phyloP scores from a whole-genome alignment of 2,113 vertebrate genomes.

The Caretta caretta region DNA sequence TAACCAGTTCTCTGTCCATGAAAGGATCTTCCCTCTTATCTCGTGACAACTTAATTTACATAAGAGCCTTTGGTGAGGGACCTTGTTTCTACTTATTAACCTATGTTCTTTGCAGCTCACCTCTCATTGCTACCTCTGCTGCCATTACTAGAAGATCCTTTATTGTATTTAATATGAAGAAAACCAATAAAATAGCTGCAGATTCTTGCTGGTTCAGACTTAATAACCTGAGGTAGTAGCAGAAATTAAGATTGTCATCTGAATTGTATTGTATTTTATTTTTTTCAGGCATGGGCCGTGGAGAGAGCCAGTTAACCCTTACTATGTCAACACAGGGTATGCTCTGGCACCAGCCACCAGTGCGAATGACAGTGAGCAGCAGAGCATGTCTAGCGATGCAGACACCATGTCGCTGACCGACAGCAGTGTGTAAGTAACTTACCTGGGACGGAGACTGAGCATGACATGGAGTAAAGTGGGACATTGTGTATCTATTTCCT shows the following conservation, averaged over 20 bases:
- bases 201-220: background rate
- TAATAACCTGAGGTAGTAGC: background rate
- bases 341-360: constrained; percentile 95
- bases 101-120: background rate
- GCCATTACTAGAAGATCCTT: background rate
- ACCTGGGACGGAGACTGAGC: background rate
- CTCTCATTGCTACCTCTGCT: background rate
- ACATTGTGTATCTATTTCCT: accelerated
- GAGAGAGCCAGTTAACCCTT: constrained; percentile 93
- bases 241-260: background rate
- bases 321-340: constrained; percentile 96
- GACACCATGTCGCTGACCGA: constrained; percentile 97
- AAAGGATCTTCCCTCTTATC: no score
- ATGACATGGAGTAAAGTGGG: background rate
- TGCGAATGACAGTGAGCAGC: constrained; percentile 98
- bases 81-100: background rate
- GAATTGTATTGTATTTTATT: background rate
- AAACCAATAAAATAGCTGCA: background rate
- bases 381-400: constrained; percentile 98
- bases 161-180: background rate
- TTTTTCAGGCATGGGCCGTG: constrained; percentile 84
- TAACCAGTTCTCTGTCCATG: no score
- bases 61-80: no score
- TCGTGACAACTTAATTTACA: no score
- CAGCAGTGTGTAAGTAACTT: constrained; percentile 90